Percentiles rank a stretch among this genome's conserved stretches.
These are phyloP conservation scores for Latrodectus elegans DNA, from an alignment of 2,888 invertebrate genomes.

Conservation along the genomic window DNA sequence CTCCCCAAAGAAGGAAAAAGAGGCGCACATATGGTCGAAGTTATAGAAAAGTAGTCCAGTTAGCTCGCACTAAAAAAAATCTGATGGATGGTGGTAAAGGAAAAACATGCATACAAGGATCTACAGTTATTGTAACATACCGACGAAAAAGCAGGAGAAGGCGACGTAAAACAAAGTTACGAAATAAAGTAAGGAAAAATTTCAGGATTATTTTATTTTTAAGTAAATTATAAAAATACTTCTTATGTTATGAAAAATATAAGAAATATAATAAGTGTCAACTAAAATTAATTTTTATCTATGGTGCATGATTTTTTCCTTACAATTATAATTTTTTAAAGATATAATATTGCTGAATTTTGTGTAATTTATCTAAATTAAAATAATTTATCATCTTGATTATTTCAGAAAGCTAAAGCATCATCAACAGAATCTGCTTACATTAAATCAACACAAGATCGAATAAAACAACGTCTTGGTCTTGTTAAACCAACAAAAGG, in stretches of 20 bases:
- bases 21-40: slow-evolving; percentile 26
- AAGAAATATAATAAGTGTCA: not conserved
- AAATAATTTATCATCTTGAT: too few relatives aligned
- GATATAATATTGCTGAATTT: too few relatives aligned
- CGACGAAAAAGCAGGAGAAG: slow-evolving; percentile 10
- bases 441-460: slow-evolving; percentile 33
- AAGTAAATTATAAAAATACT: not conserved
- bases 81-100: slow-evolving; percentile 16
- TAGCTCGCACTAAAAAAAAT: slow-evolving; percentile 47
- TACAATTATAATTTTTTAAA: too few relatives aligned
- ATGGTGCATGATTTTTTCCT: too few relatives aligned
- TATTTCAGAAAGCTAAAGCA: too few relatives aligned
- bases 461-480: slow-evolving; percentile 57
- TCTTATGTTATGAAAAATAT: not conserved
- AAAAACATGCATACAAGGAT: slow-evolving; percentile 1
- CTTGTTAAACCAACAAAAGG: slow-evolving; percentile 28
- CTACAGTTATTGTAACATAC: slow-evolving; percentile 37
- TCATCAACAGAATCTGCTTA: slow-evolving; percentile 11
- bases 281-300: not conserved
- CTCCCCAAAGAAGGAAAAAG: slow-evolving; percentile 2
- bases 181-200: not conserved
- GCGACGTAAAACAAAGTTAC: not conserved
- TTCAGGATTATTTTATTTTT: not conserved
- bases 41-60: slow-evolving; percentile 31
- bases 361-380: too few relatives aligned